Conservation (phyloP, 2,797 vertebrate species). For the Cryptoprocta ferox region DNA sequence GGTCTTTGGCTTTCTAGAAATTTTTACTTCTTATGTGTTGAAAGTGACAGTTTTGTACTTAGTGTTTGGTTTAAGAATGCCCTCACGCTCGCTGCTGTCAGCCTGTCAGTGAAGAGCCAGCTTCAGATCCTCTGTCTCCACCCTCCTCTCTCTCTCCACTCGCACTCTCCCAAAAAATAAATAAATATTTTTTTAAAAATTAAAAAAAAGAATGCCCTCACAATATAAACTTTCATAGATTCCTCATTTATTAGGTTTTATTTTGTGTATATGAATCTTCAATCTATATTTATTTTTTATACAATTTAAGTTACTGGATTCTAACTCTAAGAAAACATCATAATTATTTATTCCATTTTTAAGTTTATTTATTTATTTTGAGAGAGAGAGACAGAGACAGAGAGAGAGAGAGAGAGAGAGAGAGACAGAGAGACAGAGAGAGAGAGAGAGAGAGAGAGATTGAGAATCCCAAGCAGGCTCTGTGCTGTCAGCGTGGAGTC, state of each 20-base stretch:
- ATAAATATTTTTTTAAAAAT: too few species aligned
- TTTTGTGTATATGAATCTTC: background rate
- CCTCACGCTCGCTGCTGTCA: background rate
- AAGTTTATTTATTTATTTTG: background rate
- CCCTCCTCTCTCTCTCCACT: too few species aligned
- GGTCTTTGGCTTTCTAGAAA: conserved; percentile 23
- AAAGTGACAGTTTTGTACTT: conserved; percentile 19
- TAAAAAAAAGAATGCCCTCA: background rate
- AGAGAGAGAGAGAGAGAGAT: too few species aligned
- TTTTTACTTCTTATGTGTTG: conserved; percentile 16
- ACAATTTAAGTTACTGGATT: background rate
- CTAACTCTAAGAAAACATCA: conserved; percentile 33
- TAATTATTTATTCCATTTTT: conserved; percentile 6
- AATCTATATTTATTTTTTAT: background rate
- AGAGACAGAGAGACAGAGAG: too few species aligned
- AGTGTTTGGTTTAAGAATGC: background rate
- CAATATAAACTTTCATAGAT: background rate
- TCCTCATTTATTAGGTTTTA: background rate
- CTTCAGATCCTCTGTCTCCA: too few species aligned
- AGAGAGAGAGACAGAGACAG: too few species aligned
- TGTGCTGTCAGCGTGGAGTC: too few species aligned
- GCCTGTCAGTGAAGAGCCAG: too few species aligned
- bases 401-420: too few species aligned
- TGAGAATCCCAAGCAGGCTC: too few species aligned
- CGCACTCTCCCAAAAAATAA: too few species aligned